Base-by-base conservation (phyloP, 2,888 invertebrate genomes). In the Beris chalybata region DNA sequence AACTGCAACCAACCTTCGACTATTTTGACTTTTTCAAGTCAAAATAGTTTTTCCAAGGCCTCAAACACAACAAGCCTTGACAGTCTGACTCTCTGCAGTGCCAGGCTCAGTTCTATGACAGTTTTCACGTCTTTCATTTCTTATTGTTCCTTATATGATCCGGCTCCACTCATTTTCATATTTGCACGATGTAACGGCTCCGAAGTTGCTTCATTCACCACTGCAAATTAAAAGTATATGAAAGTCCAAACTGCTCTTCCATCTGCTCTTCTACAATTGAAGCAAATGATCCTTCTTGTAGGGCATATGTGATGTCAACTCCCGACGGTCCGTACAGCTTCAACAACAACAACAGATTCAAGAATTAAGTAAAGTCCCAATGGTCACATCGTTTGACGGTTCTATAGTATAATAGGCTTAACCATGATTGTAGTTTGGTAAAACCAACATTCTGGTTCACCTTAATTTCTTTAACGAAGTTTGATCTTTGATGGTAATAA, bases 231-330 rank as follows among this genome's bases (percentile, higher is more conserved):
- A 72, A 63, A 1, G 38, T 7, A 47, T 65, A 48, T 13, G 59
- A 66, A 2, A 71, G 47, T 43, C 70, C 70, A 45, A 69, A 13
- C 6, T 59, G 15, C 3, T 69, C 56, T 29, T 68, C 69, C 2
- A 69, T 7, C 22, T 22, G 5, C 32, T 22, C 7, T 6, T 71
- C 69, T 31, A 72, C 29, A 3, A 71, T 58, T 0, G 69, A 67
- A 1, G 69, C 55, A 4, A 69, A 70, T 12, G 70, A 70, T 43
- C 69, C 70, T 58, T 70, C 55, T 12, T 69, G 65, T 50, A 71
- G 65, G 1, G 67, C 68, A 11, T 53, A 67, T 13, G 38, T 55
- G 5, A 32, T 4, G n/a, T 65, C 48, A 32, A 48, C 54, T 5
- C 13, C 12, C 1, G 52, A 31, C 13, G 59, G 63, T 5, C 65